A percentile compares a stretch with the other conserved stretches of the same genome.
Conservation (phyloP, 2,797 vertebrate species). For the Manis javanica region DNA sequence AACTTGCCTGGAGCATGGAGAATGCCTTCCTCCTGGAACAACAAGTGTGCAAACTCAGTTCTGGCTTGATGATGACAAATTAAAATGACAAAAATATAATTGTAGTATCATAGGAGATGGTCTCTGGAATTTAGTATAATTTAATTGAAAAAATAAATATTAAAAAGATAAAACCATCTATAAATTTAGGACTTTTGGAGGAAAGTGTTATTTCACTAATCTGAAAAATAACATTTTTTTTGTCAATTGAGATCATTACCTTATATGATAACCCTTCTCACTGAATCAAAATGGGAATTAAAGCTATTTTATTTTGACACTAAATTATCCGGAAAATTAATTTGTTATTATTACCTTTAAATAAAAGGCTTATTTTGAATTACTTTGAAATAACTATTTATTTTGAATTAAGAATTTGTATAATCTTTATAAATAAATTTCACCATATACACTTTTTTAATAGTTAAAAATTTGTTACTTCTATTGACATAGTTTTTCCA, state of each 20-base stretch:
- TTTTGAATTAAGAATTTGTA: background rate
- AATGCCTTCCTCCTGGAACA: no score
- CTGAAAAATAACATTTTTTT: background rate
- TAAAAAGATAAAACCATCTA: background rate
- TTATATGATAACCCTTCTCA: background rate
- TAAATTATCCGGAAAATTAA: background rate
- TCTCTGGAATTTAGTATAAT: background rate
- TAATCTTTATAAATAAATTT: background rate
- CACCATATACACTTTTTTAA: background rate
- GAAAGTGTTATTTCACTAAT: background rate
- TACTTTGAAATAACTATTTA: background rate
- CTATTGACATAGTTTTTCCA: background rate
- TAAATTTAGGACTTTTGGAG: background rate
- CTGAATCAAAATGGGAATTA: background rate
- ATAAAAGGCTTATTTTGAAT: background rate
- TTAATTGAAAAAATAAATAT: background rate
- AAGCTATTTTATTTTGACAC: background rate
- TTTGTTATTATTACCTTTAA: background rate
- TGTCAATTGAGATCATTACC: background rate
- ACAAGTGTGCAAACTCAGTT: no score
- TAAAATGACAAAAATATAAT: background rate
- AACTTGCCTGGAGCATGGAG: no score
- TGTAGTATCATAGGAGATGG: background rate
- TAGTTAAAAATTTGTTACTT: background rate
- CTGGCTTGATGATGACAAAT: background rate